Evolutionary conservation across 2,797 vertebrate species (phyloP).

Genomic region (Brachymystax lenok): DNA sequence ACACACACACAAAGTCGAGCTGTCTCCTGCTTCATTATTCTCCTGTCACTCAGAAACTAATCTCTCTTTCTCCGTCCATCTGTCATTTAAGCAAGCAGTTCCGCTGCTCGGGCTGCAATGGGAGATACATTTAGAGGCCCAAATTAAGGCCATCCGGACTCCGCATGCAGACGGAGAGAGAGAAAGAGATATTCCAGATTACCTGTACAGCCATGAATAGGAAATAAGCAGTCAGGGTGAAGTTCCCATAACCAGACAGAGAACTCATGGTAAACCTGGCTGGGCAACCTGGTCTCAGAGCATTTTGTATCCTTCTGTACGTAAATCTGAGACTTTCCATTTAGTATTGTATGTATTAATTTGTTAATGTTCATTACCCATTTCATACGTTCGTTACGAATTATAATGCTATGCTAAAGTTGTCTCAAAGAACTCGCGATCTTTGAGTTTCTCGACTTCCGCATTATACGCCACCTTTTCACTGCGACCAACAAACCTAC

Average conservation of each 20-base stretch:
- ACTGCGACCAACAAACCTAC: too few species aligned
- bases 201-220: constrained; percentile 18
- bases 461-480: too few species aligned
- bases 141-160: constrained; percentile 40
- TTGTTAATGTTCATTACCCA: too few species aligned
- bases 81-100: constrained; percentile 20
- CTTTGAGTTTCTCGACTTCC: too few species aligned
- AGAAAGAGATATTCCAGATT: constrained; percentile 26
- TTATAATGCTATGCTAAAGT: too few species aligned
- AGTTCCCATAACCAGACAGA: constrained; percentile 5
- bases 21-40: not conserved
- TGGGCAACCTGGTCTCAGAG: not conserved
- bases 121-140: constrained; percentile 38
- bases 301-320: too few species aligned
- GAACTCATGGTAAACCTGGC: constrained; percentile 28
- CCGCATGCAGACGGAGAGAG: constrained; percentile 11
- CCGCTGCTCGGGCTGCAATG: constrained; percentile 25
- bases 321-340: too few species aligned
- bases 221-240: not conserved
- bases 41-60: not conserved
- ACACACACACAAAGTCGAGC: not conserved
- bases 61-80: constrained; percentile 3
- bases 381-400: too few species aligned
- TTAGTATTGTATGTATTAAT: too few species aligned
- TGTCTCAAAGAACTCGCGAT: too few species aligned